Base-by-base conservation (phyloP, 1,140 invertebrate genomes). In the Apis florea region DNA sequence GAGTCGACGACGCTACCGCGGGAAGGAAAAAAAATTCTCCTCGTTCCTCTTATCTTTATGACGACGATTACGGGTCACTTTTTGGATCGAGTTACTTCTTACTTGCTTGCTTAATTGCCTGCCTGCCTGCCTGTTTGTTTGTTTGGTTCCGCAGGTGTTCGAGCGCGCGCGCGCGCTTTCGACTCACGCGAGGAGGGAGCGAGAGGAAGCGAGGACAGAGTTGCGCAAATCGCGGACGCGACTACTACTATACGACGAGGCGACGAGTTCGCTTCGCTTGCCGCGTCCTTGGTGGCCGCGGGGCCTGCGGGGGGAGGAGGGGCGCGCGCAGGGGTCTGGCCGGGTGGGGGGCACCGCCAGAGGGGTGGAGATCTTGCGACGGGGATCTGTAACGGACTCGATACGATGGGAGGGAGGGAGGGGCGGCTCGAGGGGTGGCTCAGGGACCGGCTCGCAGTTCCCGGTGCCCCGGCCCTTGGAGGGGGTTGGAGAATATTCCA, bases 331-430 rank as follows among this genome's bases (percentile, higher is more conserved):
- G 3, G 26, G 68, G 56, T 56, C 26, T 26, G 53, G 3, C 54
- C 47, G 56, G 75, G 81, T 72, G n/a, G 56, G 79, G 64, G 79
- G 72, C 31, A 5, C 71, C 31, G 6, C 31, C 31, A 79, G 88
- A 89, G 86, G 85, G 90, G 86, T 86, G 88, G 89, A 88, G 91
- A 93, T 93, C 91, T 92, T 88, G 83, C 89, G 76, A 90, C 88
- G 85, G 92, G 91, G 91, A 93, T 93, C 92, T 93, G 87, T 93
- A 93, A 92, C 91, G 91, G 91, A 93, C 92, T 93, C 92, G 90
- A 93, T 92, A 92, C 85, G 88, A 79, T 15, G 24, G 26, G 8
- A 11, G 53, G 69, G 59, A 61, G 51, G 15, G 26, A 47, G 61
- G 74, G 47, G 61, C 4, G 19, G 21, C 49, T 31, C 59, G 79